Base-by-base conservation (phyloP, 2,797 vertebrate genomes). In the Nothura maculosa region DNA sequence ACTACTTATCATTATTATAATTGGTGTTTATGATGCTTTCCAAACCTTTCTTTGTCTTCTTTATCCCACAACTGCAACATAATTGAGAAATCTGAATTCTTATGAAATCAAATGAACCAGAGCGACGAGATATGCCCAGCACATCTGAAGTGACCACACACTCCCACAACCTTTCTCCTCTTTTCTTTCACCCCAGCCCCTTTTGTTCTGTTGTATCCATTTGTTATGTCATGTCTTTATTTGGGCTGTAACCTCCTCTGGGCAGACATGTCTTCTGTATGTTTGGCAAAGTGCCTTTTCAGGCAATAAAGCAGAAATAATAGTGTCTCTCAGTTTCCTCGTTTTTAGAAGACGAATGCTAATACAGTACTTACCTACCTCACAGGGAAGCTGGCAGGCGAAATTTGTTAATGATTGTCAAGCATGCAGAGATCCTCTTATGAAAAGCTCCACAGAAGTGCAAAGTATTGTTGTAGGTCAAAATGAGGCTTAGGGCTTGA, bases 221-320 rank as follows among this genome's bases (percentile, higher is more conserved):
- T 95, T 92, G 54, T 52, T 89, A 14, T 27, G 43, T 68, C 69
- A 72, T 50, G 69, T 32, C 47, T 92, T 73, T 73, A 80, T 86
- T 81, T 55, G 47, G 85, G 67, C 80, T 79, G 47, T 61, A 42
- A 79, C 89, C 60, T 93, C 89, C 94, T 78, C 70, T 74, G 62
- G 92, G 93, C 87, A 81, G 85, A 21, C 13, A 24, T 17, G 3
- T 25, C 52, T 79, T 69, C 86, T 12, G 1, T 61, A 61, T n/a
- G 60, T 38, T 87, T 74, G 83, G 25, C 69, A 92, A 94, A 96
- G 86, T 52, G 79, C 90, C 89, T 90, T 96, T 93, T 78, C 73
- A 89, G 30, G 84, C 92, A 89, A 32, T 43, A 90, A 78, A 92
- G 76, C 81, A 92, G 66, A 72, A 90, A 67, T 38, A 70, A 70